Conservation (phyloP, 2,888 invertebrate genomes). For the Tipula lateralis region DNA sequence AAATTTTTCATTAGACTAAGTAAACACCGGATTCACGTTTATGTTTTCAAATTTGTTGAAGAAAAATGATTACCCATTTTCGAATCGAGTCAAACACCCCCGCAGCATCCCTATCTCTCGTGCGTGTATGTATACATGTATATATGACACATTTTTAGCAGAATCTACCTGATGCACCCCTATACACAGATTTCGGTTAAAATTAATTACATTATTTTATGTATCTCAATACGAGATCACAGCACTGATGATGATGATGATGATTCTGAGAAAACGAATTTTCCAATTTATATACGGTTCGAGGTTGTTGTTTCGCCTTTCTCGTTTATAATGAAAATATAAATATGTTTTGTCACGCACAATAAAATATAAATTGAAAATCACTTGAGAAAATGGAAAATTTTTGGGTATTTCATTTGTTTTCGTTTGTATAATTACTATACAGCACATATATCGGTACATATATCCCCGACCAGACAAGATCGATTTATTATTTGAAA, state of each 20-base stretch:
- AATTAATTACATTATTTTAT: neutral
- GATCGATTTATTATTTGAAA: neutral
- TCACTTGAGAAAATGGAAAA: conserved; percentile 1
- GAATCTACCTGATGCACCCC: neutral
- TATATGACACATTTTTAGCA: neutral
- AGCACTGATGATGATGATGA: neutral
- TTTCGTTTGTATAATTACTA: neutral
- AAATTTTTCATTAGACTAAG: neutral
- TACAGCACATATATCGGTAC: neutral
- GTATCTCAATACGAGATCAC: neutral
- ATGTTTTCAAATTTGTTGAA: too few relatives aligned
- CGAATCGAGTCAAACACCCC: neutral
- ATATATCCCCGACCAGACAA: neutral
- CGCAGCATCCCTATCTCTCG: neutral
- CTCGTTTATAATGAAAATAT: neutral
- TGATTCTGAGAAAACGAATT: neutral
- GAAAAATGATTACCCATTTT: neutral
- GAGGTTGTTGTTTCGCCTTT: neutral
- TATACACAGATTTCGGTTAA: neutral
- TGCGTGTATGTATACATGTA: neutral
- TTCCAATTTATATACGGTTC: neutral
- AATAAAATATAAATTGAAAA: conserved; percentile 19
- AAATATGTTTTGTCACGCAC: conserved; percentile 19
- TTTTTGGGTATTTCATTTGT: neutral
- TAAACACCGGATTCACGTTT: neutral